A percentile compares a stretch with the other conserved stretches of the same genome.
phyloP scores from a whole-genome alignment of 2,797 vertebrate species.

The Myiothlypis coronata region DNA sequence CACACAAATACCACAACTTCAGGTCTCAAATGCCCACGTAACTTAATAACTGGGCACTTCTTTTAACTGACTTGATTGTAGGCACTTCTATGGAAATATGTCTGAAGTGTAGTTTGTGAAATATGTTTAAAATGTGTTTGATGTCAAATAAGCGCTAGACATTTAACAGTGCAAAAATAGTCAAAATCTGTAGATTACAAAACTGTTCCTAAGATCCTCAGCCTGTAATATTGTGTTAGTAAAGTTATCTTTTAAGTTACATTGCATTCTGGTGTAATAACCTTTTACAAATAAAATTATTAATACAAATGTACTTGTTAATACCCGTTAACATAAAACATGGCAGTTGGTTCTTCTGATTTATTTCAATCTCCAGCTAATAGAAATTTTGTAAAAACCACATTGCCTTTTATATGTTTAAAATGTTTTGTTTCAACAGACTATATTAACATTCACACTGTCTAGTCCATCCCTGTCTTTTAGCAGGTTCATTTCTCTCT shows the following conservation, averaged over 20 bases:
- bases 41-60: constrained; percentile 55
- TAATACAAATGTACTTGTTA: constrained; percentile 59
- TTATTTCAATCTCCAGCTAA: constrained; percentile 37
- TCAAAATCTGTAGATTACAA: constrained; percentile 64
- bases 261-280: constrained; percentile 67
- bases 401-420: constrained; percentile 17
- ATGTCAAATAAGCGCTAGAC: constrained; percentile 74
- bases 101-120: constrained; percentile 72
- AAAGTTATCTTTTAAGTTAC: constrained; percentile 59
- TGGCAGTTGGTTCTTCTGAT: constrained; percentile 51
- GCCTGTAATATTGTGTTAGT: constrained; percentile 70
- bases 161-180: constrained; percentile 71
- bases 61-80: constrained; percentile 61
- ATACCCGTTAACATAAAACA: constrained; percentile 61
- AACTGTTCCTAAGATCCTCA: constrained; percentile 67
- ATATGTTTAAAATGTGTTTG: constrained; percentile 71
- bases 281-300: constrained; percentile 57
- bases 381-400: constrained; percentile 37
- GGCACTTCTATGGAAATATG: constrained; percentile 58
- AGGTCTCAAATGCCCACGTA: not conserved
- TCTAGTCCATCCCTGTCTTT: constrained; percentile 24
- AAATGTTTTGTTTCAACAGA: constrained; percentile 22
- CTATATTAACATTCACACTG: not conserved
- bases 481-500: constrained; percentile 2
- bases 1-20: not conserved